Evolutionary conservation across 2,888 invertebrate species (phyloP), one percentile per base, ranked within the genome.

Genomic region (Timandra comae): DNA sequence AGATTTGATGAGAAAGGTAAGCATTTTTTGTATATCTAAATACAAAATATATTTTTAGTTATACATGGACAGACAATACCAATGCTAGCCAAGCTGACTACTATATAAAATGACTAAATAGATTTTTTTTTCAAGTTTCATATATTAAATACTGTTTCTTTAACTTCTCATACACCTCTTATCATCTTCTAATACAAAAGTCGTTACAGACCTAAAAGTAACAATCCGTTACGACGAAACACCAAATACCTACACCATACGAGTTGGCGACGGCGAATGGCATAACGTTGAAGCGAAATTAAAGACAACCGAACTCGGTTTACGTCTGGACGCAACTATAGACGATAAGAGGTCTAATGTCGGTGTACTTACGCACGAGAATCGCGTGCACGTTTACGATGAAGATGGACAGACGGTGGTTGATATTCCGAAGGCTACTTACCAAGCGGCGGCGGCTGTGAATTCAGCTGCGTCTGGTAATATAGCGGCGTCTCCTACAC

Each of bases 401-500:
- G 80, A 82, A 71, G 80, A 87, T 47, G 91, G 92, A 7, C 92
- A 92, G 75, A 88, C 89, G 46, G 81, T 90, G 45, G 87, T 94
- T 38, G 71, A 84, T 30, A 56, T 91, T 19, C 90, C 91, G 1
- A 77, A 81, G 30, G 88, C 91, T 0, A 89, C 89, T 56, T 78
- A 70, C 60, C 91, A 89, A 53, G 53, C 88, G 2, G 72, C 70
- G 7, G 55, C 70, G 2, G 56, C 82, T 7, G 74, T 66, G 10
- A 66, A 75, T 27, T 56, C 66, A 2, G 53, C 64, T 1, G 55
- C 59, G 2, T 56, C 72, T 0, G 65, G 69, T 3, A 70, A 86
- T 41, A 87, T 86, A n/a, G 89, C 90, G 3, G 87, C 87, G 34
- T 94, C 98, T 3, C 99, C 99, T 6, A 99, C 99, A 91, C 99